These are phyloP conservation scores for Todiramphus saurophagus DNA, from an alignment of 2,113 vertebrate genomes.

Conservation along the genomic window DNA sequence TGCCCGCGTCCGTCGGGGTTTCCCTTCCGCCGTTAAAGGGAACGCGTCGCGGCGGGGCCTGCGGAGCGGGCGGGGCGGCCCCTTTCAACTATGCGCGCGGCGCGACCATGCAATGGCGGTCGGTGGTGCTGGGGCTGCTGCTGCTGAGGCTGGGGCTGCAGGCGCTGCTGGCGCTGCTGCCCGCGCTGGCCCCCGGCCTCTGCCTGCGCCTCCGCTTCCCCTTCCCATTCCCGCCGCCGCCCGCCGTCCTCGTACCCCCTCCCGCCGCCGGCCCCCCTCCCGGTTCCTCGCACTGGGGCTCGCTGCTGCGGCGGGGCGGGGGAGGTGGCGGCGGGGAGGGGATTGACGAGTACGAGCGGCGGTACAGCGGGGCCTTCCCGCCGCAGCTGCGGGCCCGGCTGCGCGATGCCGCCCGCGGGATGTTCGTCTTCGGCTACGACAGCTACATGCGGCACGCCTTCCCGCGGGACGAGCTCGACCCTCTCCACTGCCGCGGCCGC, in stretches of 20 bases:
- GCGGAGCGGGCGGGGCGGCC: neutral
- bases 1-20: rapidly evolving
- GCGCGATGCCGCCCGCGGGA: conserved; percentile 88
- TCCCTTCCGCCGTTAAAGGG: neutral
- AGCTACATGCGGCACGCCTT: conserved; percentile 97
- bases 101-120: conserved; percentile 93
- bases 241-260: neutral
- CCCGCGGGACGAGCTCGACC: conserved; percentile 94
- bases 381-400: conserved; percentile 83
- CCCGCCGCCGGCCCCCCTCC: neutral
- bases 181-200: conserved; percentile 84
- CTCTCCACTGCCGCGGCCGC: conserved; percentile 90
- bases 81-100: conserved; percentile 58
- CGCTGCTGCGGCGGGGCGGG: neutral
- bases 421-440: conserved; percentile 97
- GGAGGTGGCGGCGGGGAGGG: conserved; percentile 33
- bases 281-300: neutral
- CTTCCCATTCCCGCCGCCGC: conserved; percentile 1
- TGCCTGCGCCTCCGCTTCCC: conserved; percentile 80
- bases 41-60: neutral
- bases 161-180: conserved; percentile 82
- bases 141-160: conserved; percentile 85
- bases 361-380: conserved; percentile 87
- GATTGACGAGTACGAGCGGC: conserved; percentile 85
- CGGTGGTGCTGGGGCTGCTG: conserved; percentile 88